Percentiles rank a stretch among this genome's conserved stretches.
phyloP scores from a whole-genome alignment of 1,140 invertebrate genomes.

The Musca vetustissima region DNA sequence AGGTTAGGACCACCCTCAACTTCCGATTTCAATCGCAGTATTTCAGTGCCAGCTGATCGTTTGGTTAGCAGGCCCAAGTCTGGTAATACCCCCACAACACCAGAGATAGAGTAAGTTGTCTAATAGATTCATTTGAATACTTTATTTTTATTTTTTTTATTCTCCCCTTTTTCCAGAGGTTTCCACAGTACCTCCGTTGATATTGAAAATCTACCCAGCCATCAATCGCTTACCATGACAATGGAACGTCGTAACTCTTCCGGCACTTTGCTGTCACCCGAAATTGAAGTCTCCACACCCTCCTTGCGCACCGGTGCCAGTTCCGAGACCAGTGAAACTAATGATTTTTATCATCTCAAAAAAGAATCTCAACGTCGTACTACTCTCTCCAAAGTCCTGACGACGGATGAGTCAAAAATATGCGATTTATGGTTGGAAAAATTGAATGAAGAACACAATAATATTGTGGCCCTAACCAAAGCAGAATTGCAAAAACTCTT shows the following conservation, averaged over 20 bases:
- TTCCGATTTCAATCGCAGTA: constrained; percentile 79
- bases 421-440: constrained; percentile 81
- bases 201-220: constrained; percentile 62
- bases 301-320: constrained; percentile 49
- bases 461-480: constrained; percentile 56
- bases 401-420: constrained; percentile 84
- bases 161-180: constrained; percentile 32
- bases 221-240: constrained; percentile 51
- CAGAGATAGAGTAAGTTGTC: constrained; percentile 62
- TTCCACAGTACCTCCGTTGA: constrained; percentile 69
- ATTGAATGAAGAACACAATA: constrained; percentile 62
- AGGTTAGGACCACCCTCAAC: constrained; percentile 60
- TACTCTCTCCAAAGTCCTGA: constrained; percentile 87
- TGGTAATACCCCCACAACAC: constrained; percentile 64
- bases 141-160: background rate
- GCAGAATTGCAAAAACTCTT: constrained; percentile 77
- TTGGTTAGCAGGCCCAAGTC: constrained; percentile 44
- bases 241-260: constrained; percentile 74
- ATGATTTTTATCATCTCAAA: constrained; percentile 93
- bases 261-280: constrained; percentile 76
- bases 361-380: constrained; percentile 94
- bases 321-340: constrained; percentile 69
- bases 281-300: constrained; percentile 58
- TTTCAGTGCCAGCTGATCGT: constrained; percentile 81
- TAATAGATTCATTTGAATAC: background rate